phyloP scores from a whole-genome alignment of 2,888 invertebrate genomes.

The Cantharis flavilabris region DNA sequence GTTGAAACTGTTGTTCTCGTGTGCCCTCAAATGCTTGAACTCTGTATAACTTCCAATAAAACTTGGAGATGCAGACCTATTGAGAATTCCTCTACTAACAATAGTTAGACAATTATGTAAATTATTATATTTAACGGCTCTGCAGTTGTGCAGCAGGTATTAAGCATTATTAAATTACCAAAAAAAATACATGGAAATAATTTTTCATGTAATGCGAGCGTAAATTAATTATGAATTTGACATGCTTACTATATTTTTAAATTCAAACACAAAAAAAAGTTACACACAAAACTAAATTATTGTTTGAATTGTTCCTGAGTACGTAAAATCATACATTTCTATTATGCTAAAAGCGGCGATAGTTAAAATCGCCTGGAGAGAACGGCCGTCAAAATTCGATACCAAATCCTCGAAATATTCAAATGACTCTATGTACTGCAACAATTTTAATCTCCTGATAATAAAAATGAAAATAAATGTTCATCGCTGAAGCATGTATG shows the following conservation, averaged over 20 bases:
- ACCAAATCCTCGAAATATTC: constrained; percentile 51
- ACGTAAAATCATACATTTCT: constrained; percentile 30
- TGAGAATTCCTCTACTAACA: not conserved
- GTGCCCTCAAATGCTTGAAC: not conserved
- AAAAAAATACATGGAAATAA: not conserved
- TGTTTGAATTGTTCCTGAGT: constrained; percentile 18
- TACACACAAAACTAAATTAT: constrained; percentile 12
- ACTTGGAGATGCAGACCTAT: not conserved
- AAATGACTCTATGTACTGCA: constrained; percentile 55
- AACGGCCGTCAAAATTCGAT: constrained; percentile 42
- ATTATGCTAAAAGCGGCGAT: constrained; percentile 31
- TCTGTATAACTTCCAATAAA: not conserved
- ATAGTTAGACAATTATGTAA: not conserved
- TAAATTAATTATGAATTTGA: not conserved
- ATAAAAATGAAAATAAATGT: constrained; percentile 59
- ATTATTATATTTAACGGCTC: not conserved
- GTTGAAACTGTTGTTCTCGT: not conserved
- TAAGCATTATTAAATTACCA: not conserved
- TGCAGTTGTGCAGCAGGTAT: not conserved
- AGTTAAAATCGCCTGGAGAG: constrained; percentile 44
- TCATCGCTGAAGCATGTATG: constrained; percentile 53
- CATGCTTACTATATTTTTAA: not conserved
- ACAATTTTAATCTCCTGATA: constrained; percentile 59
- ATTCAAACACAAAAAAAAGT: not conserved
- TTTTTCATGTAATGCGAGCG: not conserved